Evolutionary conservation across 2,888 invertebrate genomes (phyloP), one percentile per base, ranked within the genome.

Genomic region (Crematogaster levior): DNA sequence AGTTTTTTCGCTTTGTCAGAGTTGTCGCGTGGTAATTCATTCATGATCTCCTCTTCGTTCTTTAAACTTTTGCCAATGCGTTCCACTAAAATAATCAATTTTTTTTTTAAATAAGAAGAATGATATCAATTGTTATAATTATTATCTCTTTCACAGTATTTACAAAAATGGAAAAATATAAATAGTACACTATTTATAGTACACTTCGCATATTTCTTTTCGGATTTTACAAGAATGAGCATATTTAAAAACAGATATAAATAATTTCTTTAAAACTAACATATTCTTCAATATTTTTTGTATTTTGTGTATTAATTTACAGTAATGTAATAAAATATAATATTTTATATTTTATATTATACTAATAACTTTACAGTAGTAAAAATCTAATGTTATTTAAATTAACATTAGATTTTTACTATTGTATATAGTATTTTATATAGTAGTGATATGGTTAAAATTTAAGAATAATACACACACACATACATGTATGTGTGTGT

Each of bases 1-100:
- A 96, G 93, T 81, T 95, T 95, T 65, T 95, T 93, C 27, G 95
- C 95, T 84, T 95, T 95, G 74, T 96, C 95, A n/a, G 95, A 93
- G 0, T 94, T 91, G 63, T 95, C 95, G 63, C 94, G 92, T 5
- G 96, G 96, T 61, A 96, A 93, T 66, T 95, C 94, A 75, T 95
- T 94, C 89, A 95, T 93, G 60, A 96, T 92, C 90, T 96, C 96
- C 30, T 92, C 89, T 81, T 95, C 95, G 51, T 93, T 93, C 51
- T 68, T 12, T 88, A 95, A 83, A 4, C 91, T 87, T 66, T 93
- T 93, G 53, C 92, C 93, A 40, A 82, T 90, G 65, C 94, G 93
- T 75, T 94, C 94, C 85, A 43, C 63, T 74, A 24, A 12, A 63
- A 27, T 21, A 40, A 34, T 56, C 3, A 60, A 21, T 24, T 60